Base-by-base conservation (phyloP, 2,113 vertebrate species). In the Bungarus multicinctus region DNA sequence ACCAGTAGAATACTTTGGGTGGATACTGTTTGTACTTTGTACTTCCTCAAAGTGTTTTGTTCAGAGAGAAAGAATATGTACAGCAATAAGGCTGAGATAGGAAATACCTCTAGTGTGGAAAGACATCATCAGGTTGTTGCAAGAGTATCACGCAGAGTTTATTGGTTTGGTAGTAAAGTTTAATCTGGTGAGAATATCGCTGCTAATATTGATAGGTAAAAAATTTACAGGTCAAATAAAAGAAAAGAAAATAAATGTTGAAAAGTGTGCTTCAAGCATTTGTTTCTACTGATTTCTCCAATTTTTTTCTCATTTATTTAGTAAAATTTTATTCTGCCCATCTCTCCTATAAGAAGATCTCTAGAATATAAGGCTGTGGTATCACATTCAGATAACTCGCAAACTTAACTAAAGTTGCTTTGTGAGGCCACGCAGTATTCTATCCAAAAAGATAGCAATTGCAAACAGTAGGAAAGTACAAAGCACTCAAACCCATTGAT, bases 61-160 rank as follows among this genome's bases (percentile, higher is more conserved):
- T 5, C n/a, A n/a, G 12, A 9, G 47, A 53, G 45, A 74, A n/a
- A 43, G 54, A 58, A 16, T 23, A 57, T 45, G 27, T 50, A 81
- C 39, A 92, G 64, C 81, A 88, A 27, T 69, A 53, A 89, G 47
- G 30, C 27, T 89, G 39, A 10, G 53, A 7, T 22, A 85, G 27
- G 60, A 81, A 92, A 89, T 45, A 60, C 43, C 85, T 50, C 18
- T 92, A n/a, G 88, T 81, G 86, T 86, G 30, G 23, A 89, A 93
- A 57, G 85, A 90, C 23, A 58, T 60, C n/a, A 86, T 88, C 92
- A 92, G 12, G 30, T 92, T 92, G 43, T 89, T 86, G 43, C 88
- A 93, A 92, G 69, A 86, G 86, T 86, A 88, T 88, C 92, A 90
- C 74, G 53, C 88, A 93, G 88, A 47, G 74, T 81, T 93, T 53